Percentiles rank a stretch among this genome's conserved stretches.
These are phyloP conservation scores for Oxyruncus cristatus DNA, from an alignment of 2,113 vertebrate genomes.

Conservation along the genomic window DNA sequence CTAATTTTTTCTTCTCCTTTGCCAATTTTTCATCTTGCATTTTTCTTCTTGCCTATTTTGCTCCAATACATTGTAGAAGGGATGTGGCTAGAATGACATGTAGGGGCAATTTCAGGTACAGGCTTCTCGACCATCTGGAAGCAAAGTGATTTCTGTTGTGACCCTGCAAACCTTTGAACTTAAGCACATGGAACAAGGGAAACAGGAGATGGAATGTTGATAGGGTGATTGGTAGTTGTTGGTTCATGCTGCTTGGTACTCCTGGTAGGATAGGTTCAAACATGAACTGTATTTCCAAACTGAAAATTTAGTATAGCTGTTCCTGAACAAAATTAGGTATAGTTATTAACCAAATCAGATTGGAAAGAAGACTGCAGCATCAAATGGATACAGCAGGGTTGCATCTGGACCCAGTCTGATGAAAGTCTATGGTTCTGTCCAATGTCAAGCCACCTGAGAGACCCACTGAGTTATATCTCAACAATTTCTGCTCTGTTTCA, in stretches of 20 bases:
- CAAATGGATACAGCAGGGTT: not conserved
- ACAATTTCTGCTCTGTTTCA: not conserved
- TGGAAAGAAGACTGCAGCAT: not conserved
- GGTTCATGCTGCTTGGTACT: not conserved
- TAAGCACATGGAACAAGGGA: not conserved
- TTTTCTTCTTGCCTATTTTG: not conserved
- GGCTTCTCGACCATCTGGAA: not conserved
- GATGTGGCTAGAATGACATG: not conserved
- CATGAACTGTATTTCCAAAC: not conserved
- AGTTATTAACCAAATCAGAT: not conserved
- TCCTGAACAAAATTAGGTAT: not conserved
- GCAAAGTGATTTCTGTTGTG: not conserved
- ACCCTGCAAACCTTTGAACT: not conserved
- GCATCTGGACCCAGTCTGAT: rapidly evolving
- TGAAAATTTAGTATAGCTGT: rapidly evolving
- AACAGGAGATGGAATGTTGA: not conserved
- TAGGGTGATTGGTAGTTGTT: not conserved
- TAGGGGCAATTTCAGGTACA: not conserved
- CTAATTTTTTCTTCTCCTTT: not conserved
- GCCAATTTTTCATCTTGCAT: not conserved
- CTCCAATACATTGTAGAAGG: not conserved
- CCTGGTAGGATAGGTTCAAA: not conserved
- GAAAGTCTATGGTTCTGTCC: not conserved
- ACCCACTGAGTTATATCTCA: not conserved
- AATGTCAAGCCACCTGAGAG: not conserved